A percentile compares a stretch with the other conserved stretches of the same genome.
Conservation (phyloP, 2,888 invertebrate genomes). For the Poecilobothrus nobilitatus region DNA sequence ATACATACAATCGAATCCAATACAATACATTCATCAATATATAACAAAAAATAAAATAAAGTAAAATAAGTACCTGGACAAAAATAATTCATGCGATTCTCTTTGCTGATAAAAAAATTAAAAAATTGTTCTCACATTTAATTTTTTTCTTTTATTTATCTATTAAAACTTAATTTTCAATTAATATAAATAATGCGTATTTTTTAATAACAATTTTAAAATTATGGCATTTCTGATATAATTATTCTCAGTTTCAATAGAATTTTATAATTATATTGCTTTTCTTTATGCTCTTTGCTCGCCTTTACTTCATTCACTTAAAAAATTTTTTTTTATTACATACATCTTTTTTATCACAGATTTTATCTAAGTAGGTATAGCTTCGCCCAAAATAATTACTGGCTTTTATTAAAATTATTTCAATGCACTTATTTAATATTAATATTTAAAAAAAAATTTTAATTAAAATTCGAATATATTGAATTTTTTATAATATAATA, state of each 20-base stretch:
- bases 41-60: background rate
- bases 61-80: background rate
- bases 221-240: background rate
- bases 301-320: constrained; percentile 1
- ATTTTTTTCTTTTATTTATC: background rate
- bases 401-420: background rate
- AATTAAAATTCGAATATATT: background rate
- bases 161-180: background rate
- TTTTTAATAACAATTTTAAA: background rate
- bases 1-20: constrained; percentile 4
- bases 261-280: constrained; percentile 1
- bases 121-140: background rate
- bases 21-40: constrained; percentile 4
- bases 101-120: background rate
- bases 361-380: constrained; percentile 6
- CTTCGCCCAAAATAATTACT: constrained; percentile 6
- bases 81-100: constrained; percentile 6
- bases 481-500: background rate
- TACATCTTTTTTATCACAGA: constrained; percentile 5
- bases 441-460: background rate
- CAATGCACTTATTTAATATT: constrained; percentile 1
- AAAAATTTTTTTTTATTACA: background rate
- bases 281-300: constrained; percentile 6
- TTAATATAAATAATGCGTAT: constrained; percentile 1
- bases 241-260: constrained; percentile 5